Conservation (phyloP, 2,888 invertebrate species). For the Drosophila neonasuta region DNA sequence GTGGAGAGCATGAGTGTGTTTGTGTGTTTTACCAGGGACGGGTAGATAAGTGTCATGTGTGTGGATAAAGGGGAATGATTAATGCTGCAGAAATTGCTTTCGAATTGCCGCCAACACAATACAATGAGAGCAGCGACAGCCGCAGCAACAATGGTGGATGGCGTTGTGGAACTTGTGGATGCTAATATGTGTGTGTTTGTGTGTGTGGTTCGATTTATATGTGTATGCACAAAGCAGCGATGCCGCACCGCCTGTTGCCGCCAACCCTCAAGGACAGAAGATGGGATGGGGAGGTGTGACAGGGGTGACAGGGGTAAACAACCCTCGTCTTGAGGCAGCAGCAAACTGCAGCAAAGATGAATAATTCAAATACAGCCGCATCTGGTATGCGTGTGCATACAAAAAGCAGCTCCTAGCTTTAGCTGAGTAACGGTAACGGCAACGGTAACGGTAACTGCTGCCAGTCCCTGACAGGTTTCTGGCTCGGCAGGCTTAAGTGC, state of each 20-base stretch:
- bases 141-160: slow-evolving; percentile 30
- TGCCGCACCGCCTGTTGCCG: slow-evolving; percentile 62
- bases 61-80: slow-evolving; percentile 62
- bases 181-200: slow-evolving; percentile 17
- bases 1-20: neutral
- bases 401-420: slow-evolving; percentile 16
- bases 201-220: slow-evolving; percentile 46
- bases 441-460: slow-evolving; percentile 23
- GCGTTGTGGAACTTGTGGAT: slow-evolving; percentile 36
- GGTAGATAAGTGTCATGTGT: slow-evolving; percentile 40
- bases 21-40: neutral
- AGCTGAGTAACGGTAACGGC: slow-evolving; percentile 20
- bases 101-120: slow-evolving; percentile 61
- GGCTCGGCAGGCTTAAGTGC: slow-evolving; percentile 46
- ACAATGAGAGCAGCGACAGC: slow-evolving; percentile 29
- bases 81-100: slow-evolving; percentile 77
- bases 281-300: neutral
- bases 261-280: slow-evolving; percentile 58
- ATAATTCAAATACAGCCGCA: slow-evolving; percentile 61
- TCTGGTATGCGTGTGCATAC: slow-evolving; percentile 37
- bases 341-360: slow-evolving; percentile 48
- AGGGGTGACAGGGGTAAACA: slow-evolving; percentile 35
- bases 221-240: slow-evolving; percentile 13
- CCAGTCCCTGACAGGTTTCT: slow-evolving; percentile 32
- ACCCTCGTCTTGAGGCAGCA: slow-evolving; percentile 53